These are phyloP conservation scores for Drosophila nigricruria DNA, from an alignment of 2,888 invertebrate species.

Conservation along the genomic window DNA sequence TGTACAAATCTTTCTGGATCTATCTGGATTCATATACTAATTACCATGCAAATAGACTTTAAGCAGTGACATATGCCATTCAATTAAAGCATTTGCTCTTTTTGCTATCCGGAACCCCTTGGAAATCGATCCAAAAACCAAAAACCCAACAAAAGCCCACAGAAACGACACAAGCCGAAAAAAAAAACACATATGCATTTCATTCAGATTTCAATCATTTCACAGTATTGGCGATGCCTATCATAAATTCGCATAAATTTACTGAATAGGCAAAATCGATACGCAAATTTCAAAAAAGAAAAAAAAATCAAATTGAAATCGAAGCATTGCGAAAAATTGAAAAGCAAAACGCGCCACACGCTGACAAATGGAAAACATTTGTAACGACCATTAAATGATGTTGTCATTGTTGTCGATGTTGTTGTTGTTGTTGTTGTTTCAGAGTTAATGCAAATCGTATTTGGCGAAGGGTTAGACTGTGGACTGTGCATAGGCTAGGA, in stretches of 20 bases:
- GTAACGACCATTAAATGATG: constrained; percentile 80
- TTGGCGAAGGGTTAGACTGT: constrained; percentile 53
- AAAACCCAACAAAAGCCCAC: constrained; percentile 7
- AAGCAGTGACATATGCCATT: constrained; percentile 34
- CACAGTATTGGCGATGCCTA: constrained; percentile 66
- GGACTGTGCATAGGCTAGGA: constrained; percentile 1
- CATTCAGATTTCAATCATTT: constrained; percentile 50
- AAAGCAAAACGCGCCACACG: constrained; percentile 62
- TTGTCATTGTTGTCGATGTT: constrained; percentile 53
- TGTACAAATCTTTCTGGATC: no score
- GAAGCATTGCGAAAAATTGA: constrained; percentile 35
- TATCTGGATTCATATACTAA: neutral
- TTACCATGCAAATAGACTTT: constrained; percentile 1
- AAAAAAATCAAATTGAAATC: neutral
- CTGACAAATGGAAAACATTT: constrained; percentile 80
- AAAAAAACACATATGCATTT: constrained; percentile 22
- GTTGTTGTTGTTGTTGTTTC: constrained; percentile 39
- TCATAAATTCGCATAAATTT: constrained; percentile 78
- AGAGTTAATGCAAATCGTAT: constrained; percentile 69
- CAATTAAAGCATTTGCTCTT: constrained; percentile 13
- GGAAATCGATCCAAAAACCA: constrained; percentile 13
- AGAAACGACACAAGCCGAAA: constrained; percentile 32
- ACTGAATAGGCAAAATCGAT: constrained; percentile 59
- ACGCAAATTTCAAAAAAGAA: constrained; percentile 66
- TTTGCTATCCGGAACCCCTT: constrained; percentile 7